phyloP scores from a whole-genome alignment of 2,888 invertebrate genomes.

The Chironomus riparius region DNA sequence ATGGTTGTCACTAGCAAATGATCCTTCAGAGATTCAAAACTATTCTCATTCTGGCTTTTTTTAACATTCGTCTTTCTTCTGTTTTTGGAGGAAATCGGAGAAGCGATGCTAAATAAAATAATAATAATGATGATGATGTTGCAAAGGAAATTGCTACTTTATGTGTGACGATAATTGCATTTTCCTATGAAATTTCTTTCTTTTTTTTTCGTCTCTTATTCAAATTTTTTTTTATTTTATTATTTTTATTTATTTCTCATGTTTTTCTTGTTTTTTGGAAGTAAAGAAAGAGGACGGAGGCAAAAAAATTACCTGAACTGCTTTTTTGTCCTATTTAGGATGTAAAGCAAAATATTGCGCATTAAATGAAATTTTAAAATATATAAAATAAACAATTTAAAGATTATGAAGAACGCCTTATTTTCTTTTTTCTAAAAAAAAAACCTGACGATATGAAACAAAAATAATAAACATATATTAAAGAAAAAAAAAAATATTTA shows the following conservation, averaged over 20 bases:
- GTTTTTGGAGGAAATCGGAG: not conserved
- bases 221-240: no score
- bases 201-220: no score
- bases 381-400: not conserved
- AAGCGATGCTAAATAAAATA: not conserved
- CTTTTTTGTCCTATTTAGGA: not conserved
- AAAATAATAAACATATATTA: not conserved
- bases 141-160: slow-evolving; percentile 1
- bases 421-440: no score
- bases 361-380: not conserved
- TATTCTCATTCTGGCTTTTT: not conserved
- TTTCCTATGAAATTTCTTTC: not conserved
- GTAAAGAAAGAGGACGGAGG: no score
- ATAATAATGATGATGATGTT: not conserved
- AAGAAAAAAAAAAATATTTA: not conserved
- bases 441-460: no score
- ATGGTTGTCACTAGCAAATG: slow-evolving; percentile 11
- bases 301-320: not conserved
- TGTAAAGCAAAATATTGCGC: no score
- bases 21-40: not conserved
- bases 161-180: not conserved
- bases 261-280: no score
- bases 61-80: not conserved
- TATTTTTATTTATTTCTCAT: no score
- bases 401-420: not conserved